Evolutionary conservation across 2,888 invertebrate genomes (phyloP).

Genomic region (Trissonchulus sp.): DNA sequence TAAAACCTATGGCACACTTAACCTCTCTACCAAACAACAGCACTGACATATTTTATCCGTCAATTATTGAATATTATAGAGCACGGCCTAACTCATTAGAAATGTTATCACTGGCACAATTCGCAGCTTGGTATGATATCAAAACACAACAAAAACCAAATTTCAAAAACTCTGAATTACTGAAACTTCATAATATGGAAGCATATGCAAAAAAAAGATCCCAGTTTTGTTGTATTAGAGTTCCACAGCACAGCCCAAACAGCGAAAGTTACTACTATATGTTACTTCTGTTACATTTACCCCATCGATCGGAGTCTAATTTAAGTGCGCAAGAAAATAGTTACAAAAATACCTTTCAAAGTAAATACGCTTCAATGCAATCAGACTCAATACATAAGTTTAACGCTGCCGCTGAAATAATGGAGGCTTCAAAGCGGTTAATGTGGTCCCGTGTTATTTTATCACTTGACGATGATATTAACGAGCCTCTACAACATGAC

Average conservation of each 20-base stretch:
- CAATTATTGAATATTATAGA: neutral
- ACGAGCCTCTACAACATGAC: too few species aligned
- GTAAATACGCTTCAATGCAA: neutral
- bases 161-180: too few species aligned
- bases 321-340: neutral
- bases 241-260: neutral
- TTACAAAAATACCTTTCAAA: neutral
- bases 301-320: neutral
- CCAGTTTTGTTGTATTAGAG: neutral
- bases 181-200: too few species aligned
- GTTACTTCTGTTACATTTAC: constrained; percentile 1
- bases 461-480: too few species aligned
- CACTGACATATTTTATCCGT: neutral
- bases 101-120: neutral
- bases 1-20: neutral
- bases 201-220: too few species aligned
- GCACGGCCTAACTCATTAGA: neutral
- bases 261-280: constrained; percentile 1
- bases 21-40: neutral
- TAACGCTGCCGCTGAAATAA: neutral
- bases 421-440: neutral
- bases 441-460: neutral
- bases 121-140: neutral
- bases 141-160: neutral
- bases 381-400: neutral